Conservation (phyloP, 30 jellyfish, hydroid and myxozoan species). For the Clytia hemisphaerica region DNA sequence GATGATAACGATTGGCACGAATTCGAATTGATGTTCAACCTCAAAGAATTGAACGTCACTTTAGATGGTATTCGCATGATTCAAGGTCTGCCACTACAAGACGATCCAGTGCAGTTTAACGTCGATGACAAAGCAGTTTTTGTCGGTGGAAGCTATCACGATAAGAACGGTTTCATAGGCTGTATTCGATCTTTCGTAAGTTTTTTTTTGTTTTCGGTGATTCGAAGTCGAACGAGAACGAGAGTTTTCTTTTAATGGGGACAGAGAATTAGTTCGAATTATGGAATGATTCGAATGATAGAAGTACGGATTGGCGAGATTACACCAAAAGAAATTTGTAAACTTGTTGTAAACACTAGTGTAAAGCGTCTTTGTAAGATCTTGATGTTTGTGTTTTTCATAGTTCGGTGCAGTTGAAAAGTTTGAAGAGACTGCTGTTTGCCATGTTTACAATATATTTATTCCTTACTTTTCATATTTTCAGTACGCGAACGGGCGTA, state of each 20-base stretch:
- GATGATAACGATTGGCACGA: slow-evolving; percentile 89
- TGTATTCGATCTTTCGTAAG: slow-evolving; percentile 77
- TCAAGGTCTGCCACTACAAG: slow-evolving; percentile 74
- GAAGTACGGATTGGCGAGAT: too few species aligned
- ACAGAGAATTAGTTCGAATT: too few species aligned
- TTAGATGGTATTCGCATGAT: slow-evolving; percentile 79
- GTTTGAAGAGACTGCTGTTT: too few species aligned
- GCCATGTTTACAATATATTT: too few species aligned
- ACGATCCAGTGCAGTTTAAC: slow-evolving; percentile 85
- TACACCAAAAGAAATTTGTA: too few species aligned
- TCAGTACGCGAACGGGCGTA: slow-evolving; percentile 85
- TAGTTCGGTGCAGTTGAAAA: not conserved
- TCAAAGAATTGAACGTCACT: slow-evolving; percentile 76
- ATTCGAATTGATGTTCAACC: slow-evolving; percentile 49
- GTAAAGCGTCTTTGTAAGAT: not conserved
- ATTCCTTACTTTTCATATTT: not conserved
- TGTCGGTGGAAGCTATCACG: slow-evolving; percentile 86
- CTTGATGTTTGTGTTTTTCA: not conserved
- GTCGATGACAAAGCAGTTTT: slow-evolving; percentile 89
- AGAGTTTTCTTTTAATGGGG: not conserved
- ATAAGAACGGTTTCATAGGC: slow-evolving; percentile 82
- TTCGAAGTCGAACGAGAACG: not conserved
- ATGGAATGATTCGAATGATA: too few species aligned
- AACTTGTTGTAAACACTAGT: too few species aligned
- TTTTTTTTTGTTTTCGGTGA: not conserved